phyloP scores from a whole-genome alignment of 2,797 vertebrate species.

The Toxotes lorentzi region DNA sequence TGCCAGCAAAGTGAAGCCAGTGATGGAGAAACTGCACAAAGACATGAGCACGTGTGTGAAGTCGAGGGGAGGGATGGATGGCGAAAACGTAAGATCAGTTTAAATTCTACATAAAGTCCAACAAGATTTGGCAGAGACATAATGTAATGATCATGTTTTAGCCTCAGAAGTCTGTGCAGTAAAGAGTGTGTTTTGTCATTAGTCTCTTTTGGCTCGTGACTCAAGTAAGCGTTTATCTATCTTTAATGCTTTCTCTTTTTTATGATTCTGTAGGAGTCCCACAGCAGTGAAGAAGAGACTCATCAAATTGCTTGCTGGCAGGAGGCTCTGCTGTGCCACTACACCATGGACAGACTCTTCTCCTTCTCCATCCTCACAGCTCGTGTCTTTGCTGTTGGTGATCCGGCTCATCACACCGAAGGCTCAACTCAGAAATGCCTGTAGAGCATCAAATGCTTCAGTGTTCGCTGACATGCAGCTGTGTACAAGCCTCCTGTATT shows the following conservation, averaged over 20 bases:
- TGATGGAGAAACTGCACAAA: conserved; percentile 44
- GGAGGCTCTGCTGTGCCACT: conserved; percentile 50
- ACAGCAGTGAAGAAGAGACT: accelerated
- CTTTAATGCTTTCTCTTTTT: neutral
- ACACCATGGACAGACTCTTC: conserved; percentile 81
- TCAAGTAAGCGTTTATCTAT: neutral
- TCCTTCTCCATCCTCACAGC: conserved; percentile 85
- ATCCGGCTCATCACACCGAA: conserved; percentile 64
- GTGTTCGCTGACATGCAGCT: conserved; percentile 14
- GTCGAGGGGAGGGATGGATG: accelerated
- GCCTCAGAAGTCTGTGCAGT: neutral
- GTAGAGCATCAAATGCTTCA: conserved; percentile 3
- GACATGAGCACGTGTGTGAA: conserved; percentile 59
- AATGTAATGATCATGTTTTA: neutral
- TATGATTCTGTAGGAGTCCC: conserved; percentile 28
- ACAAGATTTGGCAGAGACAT: neutral
- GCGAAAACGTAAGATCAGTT: conserved; percentile 26
- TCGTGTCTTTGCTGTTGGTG: conserved; percentile 80
- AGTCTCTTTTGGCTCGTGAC: neutral
- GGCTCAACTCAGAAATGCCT: conserved; percentile 38
- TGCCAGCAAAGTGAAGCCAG: conserved; percentile 32
- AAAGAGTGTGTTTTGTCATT: neutral
- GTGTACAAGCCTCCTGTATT: neutral
- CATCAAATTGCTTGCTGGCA: accelerated
- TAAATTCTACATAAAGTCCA: neutral